These are phyloP conservation scores for Monarcha castaneiventris DNA, from an alignment of 2,113 vertebrate genomes.

Conservation along the genomic window DNA sequence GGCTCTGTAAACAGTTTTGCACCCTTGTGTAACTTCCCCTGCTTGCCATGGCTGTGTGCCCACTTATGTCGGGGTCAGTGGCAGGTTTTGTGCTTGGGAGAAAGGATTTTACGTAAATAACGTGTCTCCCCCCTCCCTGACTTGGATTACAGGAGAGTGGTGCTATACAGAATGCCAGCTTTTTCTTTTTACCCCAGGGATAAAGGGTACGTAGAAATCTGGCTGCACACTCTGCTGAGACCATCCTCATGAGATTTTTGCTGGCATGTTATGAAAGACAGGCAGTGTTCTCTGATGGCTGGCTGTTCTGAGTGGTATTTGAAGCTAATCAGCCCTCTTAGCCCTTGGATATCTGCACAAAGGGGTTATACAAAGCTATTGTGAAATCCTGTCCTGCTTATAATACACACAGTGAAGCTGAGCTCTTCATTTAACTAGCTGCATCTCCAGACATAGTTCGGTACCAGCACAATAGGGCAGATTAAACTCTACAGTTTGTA, in stretches of 20 bases:
- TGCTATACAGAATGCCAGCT: neutral
- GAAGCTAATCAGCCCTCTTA: conserved; percentile 4
- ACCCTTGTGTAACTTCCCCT: neutral
- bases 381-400: conserved; percentile 8
- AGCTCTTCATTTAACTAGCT: neutral
- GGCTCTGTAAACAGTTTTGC: neutral
- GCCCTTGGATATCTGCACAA: conserved; percentile 32
- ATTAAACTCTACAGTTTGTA: neutral
- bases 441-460: neutral
- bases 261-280: conserved; percentile 28
- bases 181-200: neutral
- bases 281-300: conserved; percentile 13
- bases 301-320: neutral
- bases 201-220: neutral
- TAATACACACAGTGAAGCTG: neutral
- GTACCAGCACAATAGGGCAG: neutral
- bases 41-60: neutral
- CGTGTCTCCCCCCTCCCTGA: rapidly evolving
- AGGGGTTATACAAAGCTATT: conserved; percentile 27
- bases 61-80: neutral
- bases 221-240: neutral
- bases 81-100: neutral
- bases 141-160: neutral
- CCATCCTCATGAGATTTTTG: neutral
- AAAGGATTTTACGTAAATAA: neutral